Evolutionary conservation across 2,888 invertebrate species (phyloP).

Genomic region (Leucophenga montana): DNA sequence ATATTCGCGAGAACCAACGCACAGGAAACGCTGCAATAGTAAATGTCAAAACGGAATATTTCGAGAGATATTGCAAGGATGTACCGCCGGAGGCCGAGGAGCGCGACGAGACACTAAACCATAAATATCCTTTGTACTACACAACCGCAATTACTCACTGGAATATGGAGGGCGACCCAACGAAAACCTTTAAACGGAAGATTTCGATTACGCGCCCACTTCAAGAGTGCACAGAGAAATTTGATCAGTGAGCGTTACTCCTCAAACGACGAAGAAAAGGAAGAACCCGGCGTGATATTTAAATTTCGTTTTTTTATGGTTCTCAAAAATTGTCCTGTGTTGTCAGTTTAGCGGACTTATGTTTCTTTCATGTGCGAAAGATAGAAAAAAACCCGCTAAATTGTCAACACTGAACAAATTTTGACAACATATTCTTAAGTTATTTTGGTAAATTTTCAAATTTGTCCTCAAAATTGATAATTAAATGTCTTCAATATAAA

Average conservation of each 20-base stretch:
- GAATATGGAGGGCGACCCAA: slow-evolving; percentile 65
- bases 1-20: slow-evolving; percentile 59
- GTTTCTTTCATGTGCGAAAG: no score
- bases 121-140: slow-evolving; percentile 67
- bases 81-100: slow-evolving; percentile 52
- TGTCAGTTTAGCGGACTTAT: no score
- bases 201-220: slow-evolving; percentile 60
- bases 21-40: slow-evolving; percentile 20
- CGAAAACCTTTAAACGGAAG: slow-evolving; percentile 61
- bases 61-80: slow-evolving; percentile 63
- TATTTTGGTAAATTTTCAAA: no score
- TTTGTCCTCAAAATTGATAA: no score
- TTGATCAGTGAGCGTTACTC: slow-evolving; percentile 50
- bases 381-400: no score
- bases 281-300: no score
- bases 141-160: slow-evolving; percentile 67
- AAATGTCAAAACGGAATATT: slow-evolving; percentile 61
- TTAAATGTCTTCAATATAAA: no score
- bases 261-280: no score
- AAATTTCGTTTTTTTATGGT: no score
- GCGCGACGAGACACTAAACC: slow-evolving; percentile 53
- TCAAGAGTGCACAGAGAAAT: slow-evolving; percentile 62
- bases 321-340: no score
- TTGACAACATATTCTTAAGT: no score
- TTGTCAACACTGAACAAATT: no score